Evolutionary conservation across 1,140 invertebrate species (phyloP).

Genomic region (Caenorhabditis briggsae): DNA sequence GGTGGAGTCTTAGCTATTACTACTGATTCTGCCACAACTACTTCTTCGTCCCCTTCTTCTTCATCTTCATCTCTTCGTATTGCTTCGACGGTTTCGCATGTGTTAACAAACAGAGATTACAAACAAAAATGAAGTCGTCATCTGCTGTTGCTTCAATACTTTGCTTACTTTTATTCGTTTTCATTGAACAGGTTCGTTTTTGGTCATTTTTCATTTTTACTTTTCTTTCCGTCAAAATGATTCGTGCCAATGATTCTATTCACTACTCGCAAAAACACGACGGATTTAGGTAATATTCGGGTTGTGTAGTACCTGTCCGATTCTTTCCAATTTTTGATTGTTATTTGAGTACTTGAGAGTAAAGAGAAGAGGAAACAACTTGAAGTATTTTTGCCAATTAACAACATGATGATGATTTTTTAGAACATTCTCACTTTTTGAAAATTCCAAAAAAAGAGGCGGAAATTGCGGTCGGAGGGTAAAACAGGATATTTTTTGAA

Average conservation of each 20-base stretch:
- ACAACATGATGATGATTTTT: not conserved
- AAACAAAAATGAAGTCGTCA: conserved; percentile 8
- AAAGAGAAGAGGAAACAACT: not conserved
- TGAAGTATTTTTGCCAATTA: conserved; percentile 12
- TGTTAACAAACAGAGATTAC: conserved; percentile 32
- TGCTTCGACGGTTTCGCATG: conserved; percentile 21
- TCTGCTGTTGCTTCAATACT: not conserved
- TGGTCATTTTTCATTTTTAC: not conserved
- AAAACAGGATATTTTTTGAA: not conserved
- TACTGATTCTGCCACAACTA: conserved; percentile 29
- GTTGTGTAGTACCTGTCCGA: not conserved
- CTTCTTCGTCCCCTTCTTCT: conserved; percentile 4
- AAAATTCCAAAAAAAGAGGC: not conserved
- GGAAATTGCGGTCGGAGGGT: not conserved
- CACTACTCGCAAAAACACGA: conserved; percentile 4
- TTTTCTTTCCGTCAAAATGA: not conserved
- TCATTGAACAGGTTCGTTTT: conserved; percentile 48
- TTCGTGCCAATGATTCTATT: conserved; percentile 47
- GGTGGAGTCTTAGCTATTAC: conserved; percentile 42
- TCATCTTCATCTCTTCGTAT: conserved; percentile 9
- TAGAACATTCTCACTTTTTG: not conserved
- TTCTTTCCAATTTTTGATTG: not conserved
- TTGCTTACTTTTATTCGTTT: conserved; percentile 3
- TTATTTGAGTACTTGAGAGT: not conserved
- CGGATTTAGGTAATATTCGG: conserved; percentile 32